Evolutionary conservation across 2,888 invertebrate species (phyloP), one percentile per base, ranked within the genome.

Genomic region (Microplitis manilae): DNA sequence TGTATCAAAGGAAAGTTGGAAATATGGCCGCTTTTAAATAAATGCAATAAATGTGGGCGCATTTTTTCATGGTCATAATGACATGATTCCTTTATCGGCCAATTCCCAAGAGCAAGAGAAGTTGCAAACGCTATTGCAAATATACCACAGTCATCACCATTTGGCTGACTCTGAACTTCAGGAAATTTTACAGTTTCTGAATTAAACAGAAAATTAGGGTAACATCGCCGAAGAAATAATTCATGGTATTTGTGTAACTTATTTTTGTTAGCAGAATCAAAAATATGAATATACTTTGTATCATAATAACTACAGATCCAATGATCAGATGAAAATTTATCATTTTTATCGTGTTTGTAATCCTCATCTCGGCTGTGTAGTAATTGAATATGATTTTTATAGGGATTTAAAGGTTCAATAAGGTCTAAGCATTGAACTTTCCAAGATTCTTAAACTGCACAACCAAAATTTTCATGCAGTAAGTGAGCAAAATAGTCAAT

Each of bases 361-460:
- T 38, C 68, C 6, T 15, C 69, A 17, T 41, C 17, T 7, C 20
- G 13, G 41, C 50, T 50, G 41, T 69, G 69, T 17, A 59, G 15
- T 5, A 69, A 17, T 69, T 69, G 69, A 50, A 69, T 69, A 59
- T 69, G 69, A 17, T 59, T 15, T 69, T 69, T 69, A 8, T 15
- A 1, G 5, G 40, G 5, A 20, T 41, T 17, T 17, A 69, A 59
- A 6, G 68, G 17, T 41, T 41, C 15, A 17, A 41, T 17, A 4
- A 67, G 68, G 1, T 65, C 65, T 20, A 30, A 60, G 30, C 20
- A 1, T 72, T 30, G 6, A 6, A 61, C 40, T n/a, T 72, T 62
- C 71, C 62, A 72, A 15, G 61, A 39, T 38, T 72, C 71, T 39
- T 6, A 39, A 9, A 62, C 30, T 2, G 9, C 38, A 38, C 39